Evolutionary conservation across 2,113 vertebrate genomes (phyloP), one percentile per base, ranked within the genome.

Genomic region (Notothenia rossii): DNA sequence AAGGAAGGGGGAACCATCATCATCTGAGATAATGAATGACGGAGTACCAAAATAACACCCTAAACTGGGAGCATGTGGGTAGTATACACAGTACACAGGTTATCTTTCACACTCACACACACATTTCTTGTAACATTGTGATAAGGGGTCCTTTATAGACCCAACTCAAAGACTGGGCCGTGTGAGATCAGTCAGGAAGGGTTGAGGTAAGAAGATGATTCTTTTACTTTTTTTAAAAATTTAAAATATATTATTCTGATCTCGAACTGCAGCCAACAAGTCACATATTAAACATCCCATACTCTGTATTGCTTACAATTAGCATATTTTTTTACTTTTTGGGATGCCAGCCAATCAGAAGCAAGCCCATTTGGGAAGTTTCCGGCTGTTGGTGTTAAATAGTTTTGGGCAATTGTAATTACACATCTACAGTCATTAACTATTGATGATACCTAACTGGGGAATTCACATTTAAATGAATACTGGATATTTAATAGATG

Each of bases 21-120:
- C 77, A 76, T 66, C 59, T 49, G 55, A 66, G 29, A 18, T 45
- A 48, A 56, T 69, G 5, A 56, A 71, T 53, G 36, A 87, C 59
- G 69, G 25, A 84, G 70, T 75, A 82, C 84, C 65, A 2, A 77
- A 67, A 80, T 54, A 83, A 64, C 5, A 91, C 43, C 49, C 43
- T 58, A 72, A 86, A 84, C 79, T 17, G 33, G 78, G 74, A 84
- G 69, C 51, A 61, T 79, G 78, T 82, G 67, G 69, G 72, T 88
- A 72, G 81, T 84, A 90, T 85, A 85, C 66, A 89, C 70, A 86
- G 80, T 86, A 89, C 79, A 79, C 85, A 78, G 53, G 72, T 79
- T 80, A 66, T 68, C 63, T 72, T 33, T 77, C 29, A 72, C 11
- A 45, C 70, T 50, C 65, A 64, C 29, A 48, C 76, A 79, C 79